Conservation (phyloP, 2,113 vertebrate genomes). For the Columba janthina region DNA sequence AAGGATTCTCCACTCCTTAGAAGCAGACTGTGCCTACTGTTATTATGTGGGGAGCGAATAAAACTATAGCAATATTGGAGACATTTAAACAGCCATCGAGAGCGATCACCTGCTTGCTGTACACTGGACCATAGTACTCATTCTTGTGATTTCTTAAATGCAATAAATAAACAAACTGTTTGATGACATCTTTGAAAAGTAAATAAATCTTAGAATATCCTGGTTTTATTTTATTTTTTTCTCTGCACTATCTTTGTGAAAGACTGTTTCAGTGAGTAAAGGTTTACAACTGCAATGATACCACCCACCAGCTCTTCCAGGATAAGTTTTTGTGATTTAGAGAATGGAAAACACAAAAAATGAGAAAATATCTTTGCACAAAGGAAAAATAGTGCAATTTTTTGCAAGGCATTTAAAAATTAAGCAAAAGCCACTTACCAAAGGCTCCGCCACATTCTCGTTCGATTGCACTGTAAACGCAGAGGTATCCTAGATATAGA, state of each 20-base stretch:
- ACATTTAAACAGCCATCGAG: neutral
- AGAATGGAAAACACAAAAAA: neutral
- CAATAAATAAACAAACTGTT: neutral
- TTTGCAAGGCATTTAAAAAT: neutral
- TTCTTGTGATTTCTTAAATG: neutral
- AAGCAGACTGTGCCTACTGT: neutral
- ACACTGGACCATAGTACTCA: neutral
- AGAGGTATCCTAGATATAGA: conserved; percentile 74
- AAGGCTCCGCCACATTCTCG: conserved; percentile 74
- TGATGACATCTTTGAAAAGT: neutral
- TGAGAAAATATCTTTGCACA: neutral
- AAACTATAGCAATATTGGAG: neutral
- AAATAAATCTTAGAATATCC: neutral
- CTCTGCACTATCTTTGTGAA: neutral
- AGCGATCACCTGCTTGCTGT: neutral
- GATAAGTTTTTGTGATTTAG: neutral
- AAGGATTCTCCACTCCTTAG: neutral
- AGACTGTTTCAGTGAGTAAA: neutral
- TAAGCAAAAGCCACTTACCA: conserved; percentile 81
- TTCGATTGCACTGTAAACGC: conserved; percentile 79
- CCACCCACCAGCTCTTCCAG: neutral
- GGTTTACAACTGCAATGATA: neutral
- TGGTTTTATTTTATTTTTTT: neutral
- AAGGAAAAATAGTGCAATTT: neutral
- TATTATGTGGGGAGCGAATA: neutral